Base-by-base conservation (phyloP, 2,888 invertebrate species). In the Oligia fasciuncula region DNA sequence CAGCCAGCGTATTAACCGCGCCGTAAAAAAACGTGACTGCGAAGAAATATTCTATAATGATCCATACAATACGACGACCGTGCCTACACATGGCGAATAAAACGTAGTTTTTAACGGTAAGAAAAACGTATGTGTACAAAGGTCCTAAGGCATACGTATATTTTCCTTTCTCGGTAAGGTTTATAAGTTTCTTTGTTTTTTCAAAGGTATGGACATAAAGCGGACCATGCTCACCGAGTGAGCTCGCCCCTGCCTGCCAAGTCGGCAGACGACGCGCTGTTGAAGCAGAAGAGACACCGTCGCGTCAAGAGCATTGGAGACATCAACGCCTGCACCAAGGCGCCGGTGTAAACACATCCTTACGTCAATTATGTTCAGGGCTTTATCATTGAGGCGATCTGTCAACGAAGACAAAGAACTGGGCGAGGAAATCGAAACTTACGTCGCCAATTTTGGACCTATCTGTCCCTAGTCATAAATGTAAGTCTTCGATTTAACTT, bases 291-390 rank as follows among this genome's bases (percentile, higher is more conserved):
- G 87, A 95, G 97, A 71, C 98, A 98, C 88, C 95, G 98, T 35
- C 96, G 98, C 23, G 98, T 98, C 60, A 98, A 98, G 90, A 98
- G 98, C 90, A 98, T 98, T 87, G 98, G 98, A 5, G 98, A 98
- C 93, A 98, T 98, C 90, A 98, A 98, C 91, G 97, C 97, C 29
- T 95, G 95, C 79, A 95, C 95, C 82, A 96, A 96, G 88, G 92
- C 96, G 3, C 95, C 96, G 1, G 96, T 96, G 76, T 96, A 95
- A 85, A 73, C 75, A 35, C 66, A 74, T 19, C 60, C 14, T 67
- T 84, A 76, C 14, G 69, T 77, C 72, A 77, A 84, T 84, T 77
- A 80, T 70, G 43, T 80, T 75, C 29, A 29, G 29, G 9, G 65
- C 65, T 74, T 71, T 75, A 65, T 65, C 77, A 62, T 76, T 66